Conservation (phyloP, 2,113 vertebrate species). For the Upupa epops region DNA sequence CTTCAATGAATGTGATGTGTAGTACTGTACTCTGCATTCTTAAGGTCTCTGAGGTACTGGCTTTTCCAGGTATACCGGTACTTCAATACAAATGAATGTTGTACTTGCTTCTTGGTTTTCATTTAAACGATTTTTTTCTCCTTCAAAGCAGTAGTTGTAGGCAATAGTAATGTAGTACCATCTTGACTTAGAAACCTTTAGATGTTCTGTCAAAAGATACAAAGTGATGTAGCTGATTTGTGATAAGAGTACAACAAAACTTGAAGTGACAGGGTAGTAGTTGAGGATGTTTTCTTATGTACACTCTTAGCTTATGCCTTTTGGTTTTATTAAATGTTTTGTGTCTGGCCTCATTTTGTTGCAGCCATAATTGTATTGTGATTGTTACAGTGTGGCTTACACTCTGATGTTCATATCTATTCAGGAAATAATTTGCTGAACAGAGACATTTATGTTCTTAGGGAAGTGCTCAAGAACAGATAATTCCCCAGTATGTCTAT, state of each 20-base stretch:
- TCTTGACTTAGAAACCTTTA: neutral
- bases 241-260: neutral
- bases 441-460: neutral
- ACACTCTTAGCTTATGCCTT: neutral
- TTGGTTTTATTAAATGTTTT: neutral
- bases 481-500: neutral
- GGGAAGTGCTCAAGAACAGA: neutral
- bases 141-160: neutral
- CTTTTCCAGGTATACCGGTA: accelerated
- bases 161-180: neutral
- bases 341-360: neutral
- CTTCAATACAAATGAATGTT: neutral
- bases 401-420: accelerated
- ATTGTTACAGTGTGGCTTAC: neutral
- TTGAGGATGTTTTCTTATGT: neutral
- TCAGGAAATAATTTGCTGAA: neutral
- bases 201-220: neutral
- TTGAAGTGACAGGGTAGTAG: neutral
- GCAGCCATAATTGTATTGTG: neutral
- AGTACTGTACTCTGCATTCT: neutral
- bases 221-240: neutral
- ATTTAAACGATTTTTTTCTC: neutral
- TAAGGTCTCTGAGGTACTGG: neutral
- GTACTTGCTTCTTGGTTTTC: neutral
- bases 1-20: neutral